A percentile compares a stretch with the other conserved stretches of the same genome.
These are phyloP conservation scores for Montipora cactus DNA, from an alignment of 64 coral and sea anemone genomes.

Conservation along the genomic window DNA sequence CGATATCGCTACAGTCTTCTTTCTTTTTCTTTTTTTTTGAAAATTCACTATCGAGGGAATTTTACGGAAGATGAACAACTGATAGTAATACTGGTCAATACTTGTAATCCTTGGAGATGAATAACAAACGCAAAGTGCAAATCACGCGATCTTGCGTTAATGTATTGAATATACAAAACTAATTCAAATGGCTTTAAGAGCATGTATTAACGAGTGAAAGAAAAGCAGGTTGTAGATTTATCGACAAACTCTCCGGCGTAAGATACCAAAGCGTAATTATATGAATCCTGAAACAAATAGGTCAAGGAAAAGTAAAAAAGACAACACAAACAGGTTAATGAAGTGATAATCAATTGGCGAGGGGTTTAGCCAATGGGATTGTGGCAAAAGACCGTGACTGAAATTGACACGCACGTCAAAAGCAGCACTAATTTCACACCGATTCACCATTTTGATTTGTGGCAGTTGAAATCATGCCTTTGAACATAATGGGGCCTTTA, in stretches of 20 bases:
- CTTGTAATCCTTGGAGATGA: background rate
- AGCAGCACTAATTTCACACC: constrained; percentile 15
- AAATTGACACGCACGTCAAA: constrained; percentile 73
- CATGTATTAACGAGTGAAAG: background rate
- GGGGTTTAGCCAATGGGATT: constrained; percentile 73
- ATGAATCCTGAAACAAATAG: background rate
- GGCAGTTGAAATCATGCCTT: background rate
- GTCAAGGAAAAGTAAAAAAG: background rate
- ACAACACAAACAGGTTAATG: background rate
- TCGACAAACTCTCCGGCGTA: background rate
- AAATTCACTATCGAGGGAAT: too few relatives aligned
- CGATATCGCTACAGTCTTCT: too few relatives aligned
- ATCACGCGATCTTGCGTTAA: background rate
- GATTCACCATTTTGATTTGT: background rate
- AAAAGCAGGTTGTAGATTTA: background rate
- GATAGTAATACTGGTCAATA: background rate
- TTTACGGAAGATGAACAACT: background rate
- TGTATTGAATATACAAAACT: background rate
- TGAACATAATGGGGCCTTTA: background rate
- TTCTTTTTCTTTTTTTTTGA: too few relatives aligned
- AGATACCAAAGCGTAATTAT: background rate
- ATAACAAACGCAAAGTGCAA: background rate
- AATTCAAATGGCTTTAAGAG: background rate
- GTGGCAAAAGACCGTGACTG: constrained; percentile 25
- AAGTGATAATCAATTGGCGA: constrained; percentile 83